Conservation (phyloP, 1,140 invertebrate genomes). For the Drosophila tani region DNA sequence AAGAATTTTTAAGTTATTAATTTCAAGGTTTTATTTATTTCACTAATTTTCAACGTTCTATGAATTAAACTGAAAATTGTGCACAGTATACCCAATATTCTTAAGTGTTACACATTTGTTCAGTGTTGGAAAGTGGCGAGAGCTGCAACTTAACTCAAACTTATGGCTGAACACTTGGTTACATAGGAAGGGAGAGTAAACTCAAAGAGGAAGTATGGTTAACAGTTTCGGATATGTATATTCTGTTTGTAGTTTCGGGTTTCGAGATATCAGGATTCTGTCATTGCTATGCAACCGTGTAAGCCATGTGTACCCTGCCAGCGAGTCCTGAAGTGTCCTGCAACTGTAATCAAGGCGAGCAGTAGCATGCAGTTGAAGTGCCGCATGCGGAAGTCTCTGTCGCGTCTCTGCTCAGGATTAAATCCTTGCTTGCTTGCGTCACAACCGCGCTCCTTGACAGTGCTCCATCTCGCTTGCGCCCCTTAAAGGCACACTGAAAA, state of each 20-base stretch:
- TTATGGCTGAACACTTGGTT: not conserved
- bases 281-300: constrained; percentile 1
- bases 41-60: no score
- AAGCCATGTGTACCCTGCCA: constrained; percentile 14
- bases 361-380: constrained; percentile 43
- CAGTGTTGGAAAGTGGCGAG: not conserved
- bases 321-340: constrained; percentile 19
- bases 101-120: not conserved
- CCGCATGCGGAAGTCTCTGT: constrained; percentile 43
- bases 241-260: not conserved
- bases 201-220: not conserved
- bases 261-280: constrained; percentile 2
- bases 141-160: not conserved
- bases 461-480: constrained; percentile 1
- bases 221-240: not conserved
- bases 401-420: constrained; percentile 30
- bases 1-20: not conserved
- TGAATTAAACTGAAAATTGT: no score
- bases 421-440: constrained; percentile 48
- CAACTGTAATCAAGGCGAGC: constrained; percentile 44
- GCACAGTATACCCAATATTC: not conserved
- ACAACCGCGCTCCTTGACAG: constrained; percentile 32
- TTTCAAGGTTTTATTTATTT: not conserved
- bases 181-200: not conserved
- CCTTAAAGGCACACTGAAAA: not conserved